Base-by-base conservation (phyloP, 2,888 invertebrate genomes). In the Eupithecia vulgata region DNA sequence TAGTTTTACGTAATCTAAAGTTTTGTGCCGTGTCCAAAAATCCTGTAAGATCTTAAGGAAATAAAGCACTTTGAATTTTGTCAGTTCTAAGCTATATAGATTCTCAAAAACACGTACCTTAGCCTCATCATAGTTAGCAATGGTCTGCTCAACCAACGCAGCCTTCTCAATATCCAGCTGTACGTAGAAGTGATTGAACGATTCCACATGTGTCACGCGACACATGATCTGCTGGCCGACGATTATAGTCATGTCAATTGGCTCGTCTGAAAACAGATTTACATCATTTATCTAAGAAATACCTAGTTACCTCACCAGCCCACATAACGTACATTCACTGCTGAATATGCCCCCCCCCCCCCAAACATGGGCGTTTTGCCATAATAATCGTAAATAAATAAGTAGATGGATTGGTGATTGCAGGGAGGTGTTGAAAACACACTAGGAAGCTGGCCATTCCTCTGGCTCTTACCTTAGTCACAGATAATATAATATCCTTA, bases 81-180 rank as follows among this genome's bases (percentile, higher is more conserved):
- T 45, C 48, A 52, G 52, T 52, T n/a, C 52, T 12, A 21, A 52
- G 2, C 10, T 21, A 21, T 10, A 21, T 21, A 52, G 5, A 25
- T 25, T 25, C 25, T 13, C 25, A 57, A 57, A 25, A 52, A 52
- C 10, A 57, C 85, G 84, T 74, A 94, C 94, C 81, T 90, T 88
- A 48, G 80, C 79, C 2, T 77, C 77, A 67, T 94, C 91, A 75
- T 83, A 91, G 75, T 82, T 85, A n/a, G 88, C 89, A 37, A 94
- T 90, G 10, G 92, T 91, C 40, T 79, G 85, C 67, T 94, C 93
- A 1, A 94, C 93, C 25, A 91, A 79, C 1, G 81, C 82, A 0
- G 93, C 92, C 76, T 94, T 94, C 5, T 92, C 92, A 79, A 93
- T 74, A 70, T 94, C 94, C 5, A 94, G 84, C 67, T 94, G 94